Base-by-base conservation (phyloP, 2,797 vertebrate genomes). In the Sternotherus odoratus region DNA sequence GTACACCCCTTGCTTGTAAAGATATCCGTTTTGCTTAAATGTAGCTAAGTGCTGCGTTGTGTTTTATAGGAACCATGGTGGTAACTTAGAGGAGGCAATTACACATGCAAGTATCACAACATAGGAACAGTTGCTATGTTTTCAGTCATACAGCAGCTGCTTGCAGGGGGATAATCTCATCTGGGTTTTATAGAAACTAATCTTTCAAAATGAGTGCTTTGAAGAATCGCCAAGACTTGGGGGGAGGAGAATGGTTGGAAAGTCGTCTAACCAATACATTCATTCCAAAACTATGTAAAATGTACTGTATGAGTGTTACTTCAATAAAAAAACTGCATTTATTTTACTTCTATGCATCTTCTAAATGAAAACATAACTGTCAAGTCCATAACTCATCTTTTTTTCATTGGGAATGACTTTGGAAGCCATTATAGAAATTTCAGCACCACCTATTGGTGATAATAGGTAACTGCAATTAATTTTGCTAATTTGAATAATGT, bases 121-220 rank as follows among this genome's bases (percentile, higher is more conserved):
- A 66, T 66, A 66, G n/a, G 88, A 95, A 89, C 83, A 77, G 75
- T 95, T 95, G 94, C 92, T 95, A 91, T 90, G 94, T 84, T 95
- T 86, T 89, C 94, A 96, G 95, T 95, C 94, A 94, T 48, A 90
- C 13, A 77, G 95, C 91, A 94, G 90, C 91, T 96, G 92, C 91
- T 95, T 66, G 87, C 26, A 33, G 75, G 2, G 5, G 95, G 91
- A 93, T 77, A 93, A 91, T 91, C 92, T 92, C 83, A 66, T 77
- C 88, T 79, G 84, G 90, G 92, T 95, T 97, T 96, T 95, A 96
- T 92, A 94, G 92, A 95, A 95, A 91, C 88, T 91, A 84, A 85
- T 87, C 93, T 90, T 95, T 94, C 90, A 13, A 86, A 91, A 56
- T 72, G 90, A 95, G 89, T 92, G 49, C 88, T 97, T 97, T 93